phyloP scores from a whole-genome alignment of 2,797 vertebrate genomes.

The Glossophaga mutica region DNA sequence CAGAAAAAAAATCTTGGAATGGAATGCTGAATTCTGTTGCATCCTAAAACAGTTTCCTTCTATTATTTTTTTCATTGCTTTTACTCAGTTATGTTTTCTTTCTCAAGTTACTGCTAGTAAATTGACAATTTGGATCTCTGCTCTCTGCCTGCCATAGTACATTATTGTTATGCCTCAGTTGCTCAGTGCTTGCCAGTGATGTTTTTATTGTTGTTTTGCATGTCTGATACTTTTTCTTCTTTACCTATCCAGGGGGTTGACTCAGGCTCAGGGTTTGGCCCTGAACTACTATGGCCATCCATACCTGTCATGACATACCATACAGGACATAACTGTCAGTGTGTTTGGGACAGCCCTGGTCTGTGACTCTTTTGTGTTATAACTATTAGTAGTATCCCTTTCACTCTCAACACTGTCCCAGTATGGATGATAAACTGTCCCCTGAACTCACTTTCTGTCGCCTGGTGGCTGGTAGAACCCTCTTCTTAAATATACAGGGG shows the following conservation, averaged over 20 bases:
- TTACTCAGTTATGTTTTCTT: neutral
- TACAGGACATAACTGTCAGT: neutral
- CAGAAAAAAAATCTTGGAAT: neutral
- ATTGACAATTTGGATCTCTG: neutral
- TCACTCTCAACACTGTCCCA: neutral
- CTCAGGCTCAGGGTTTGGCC: neutral
- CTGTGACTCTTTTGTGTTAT: neutral
- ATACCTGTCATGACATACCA: too few species aligned
- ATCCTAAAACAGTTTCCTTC: neutral
- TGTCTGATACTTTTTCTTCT: neutral
- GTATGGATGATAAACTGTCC: neutral
- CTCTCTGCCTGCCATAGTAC: neutral
- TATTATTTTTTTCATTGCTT: constrained; percentile 1
- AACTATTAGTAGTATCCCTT: neutral
- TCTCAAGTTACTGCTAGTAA: neutral
- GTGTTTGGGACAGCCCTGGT: neutral
- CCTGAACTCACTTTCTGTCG: neutral
- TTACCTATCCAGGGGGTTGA: neutral
- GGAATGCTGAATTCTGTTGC: constrained; percentile 13
- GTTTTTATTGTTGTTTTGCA: neutral
- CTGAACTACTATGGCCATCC: neutral
- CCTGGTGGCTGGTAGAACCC: neutral
- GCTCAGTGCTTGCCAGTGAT: neutral
- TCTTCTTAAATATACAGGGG: neutral
- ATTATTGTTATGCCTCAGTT: neutral